These are phyloP conservation scores for Pollachius pollachius DNA, from an alignment of 2,113 vertebrate genomes.

Conservation along the genomic window DNA sequence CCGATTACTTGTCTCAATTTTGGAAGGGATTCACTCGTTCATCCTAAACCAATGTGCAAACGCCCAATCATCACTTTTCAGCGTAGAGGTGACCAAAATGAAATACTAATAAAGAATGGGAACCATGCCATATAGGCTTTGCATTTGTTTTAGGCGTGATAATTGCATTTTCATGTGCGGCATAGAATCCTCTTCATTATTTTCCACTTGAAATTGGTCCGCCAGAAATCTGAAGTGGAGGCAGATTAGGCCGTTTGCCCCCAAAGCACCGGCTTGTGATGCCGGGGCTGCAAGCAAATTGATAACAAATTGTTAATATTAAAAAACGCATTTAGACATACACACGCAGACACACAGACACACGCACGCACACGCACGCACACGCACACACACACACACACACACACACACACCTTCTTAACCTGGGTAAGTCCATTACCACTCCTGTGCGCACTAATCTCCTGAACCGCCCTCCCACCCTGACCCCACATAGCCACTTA, in stretches of 20 bases:
- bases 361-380: too few species aligned
- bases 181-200: background rate
- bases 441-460: conserved; percentile 43
- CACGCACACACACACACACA: background rate
- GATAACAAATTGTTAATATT: background rate
- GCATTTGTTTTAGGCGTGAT: too few species aligned
- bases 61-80: too few species aligned
- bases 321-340: background rate
- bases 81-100: too few species aligned
- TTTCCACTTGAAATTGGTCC: background rate
- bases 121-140: too few species aligned
- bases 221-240: background rate
- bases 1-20: too few species aligned
- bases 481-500: conserved; percentile 43
- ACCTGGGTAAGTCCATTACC: background rate
- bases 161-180: too few species aligned
- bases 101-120: too few species aligned
- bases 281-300: background rate
- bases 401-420: background rate
- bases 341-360: too few species aligned
- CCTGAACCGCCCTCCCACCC: conserved; percentile 3
- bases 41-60: too few species aligned
- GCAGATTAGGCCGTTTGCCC: background rate
- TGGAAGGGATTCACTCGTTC: too few species aligned
- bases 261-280: background rate